A percentile compares a stretch with the other conserved stretches of the same genome.
Evolutionary conservation across 2,113 vertebrate genomes (phyloP).

Genomic region (Neoarius graeffei): DNA sequence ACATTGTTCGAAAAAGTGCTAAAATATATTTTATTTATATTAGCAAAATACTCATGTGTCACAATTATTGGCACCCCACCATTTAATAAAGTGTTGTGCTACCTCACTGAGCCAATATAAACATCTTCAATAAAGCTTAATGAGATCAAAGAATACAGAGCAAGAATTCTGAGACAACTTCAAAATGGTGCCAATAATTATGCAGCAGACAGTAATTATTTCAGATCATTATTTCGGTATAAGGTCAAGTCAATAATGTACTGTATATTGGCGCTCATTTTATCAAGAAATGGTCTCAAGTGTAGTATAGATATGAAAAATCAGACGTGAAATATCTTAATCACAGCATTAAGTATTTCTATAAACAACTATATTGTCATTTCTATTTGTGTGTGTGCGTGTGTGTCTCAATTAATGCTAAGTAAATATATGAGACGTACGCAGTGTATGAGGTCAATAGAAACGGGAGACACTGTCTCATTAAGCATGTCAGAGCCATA

Average conservation of each 20-base stretch:
- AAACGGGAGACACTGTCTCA: neutral
- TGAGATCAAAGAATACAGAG: neutral
- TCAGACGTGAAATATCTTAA: neutral
- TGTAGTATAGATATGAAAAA: neutral
- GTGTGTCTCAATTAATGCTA: neutral
- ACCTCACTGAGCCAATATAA: neutral
- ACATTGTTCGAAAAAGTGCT: too few relatives aligned
- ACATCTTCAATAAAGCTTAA: neutral
- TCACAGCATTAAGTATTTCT: neutral
- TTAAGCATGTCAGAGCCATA: conserved; percentile 18
- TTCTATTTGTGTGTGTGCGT: neutral
- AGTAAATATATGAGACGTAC: conserved; percentile 13
- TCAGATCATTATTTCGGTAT: neutral
- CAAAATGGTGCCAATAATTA: neutral
- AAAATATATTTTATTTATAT: neutral
- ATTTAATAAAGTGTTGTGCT: neutral
- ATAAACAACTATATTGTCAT: neutral
- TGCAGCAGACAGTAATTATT: neutral
- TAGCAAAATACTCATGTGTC: neutral
- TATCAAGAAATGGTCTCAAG: neutral
- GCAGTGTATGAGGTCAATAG: neutral
- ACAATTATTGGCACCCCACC: neutral
- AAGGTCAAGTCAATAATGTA: neutral
- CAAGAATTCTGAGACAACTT: neutral
- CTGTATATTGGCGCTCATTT: neutral